Base-by-base conservation (phyloP, 2,888 invertebrate species). In the Morpho achilles region DNA sequence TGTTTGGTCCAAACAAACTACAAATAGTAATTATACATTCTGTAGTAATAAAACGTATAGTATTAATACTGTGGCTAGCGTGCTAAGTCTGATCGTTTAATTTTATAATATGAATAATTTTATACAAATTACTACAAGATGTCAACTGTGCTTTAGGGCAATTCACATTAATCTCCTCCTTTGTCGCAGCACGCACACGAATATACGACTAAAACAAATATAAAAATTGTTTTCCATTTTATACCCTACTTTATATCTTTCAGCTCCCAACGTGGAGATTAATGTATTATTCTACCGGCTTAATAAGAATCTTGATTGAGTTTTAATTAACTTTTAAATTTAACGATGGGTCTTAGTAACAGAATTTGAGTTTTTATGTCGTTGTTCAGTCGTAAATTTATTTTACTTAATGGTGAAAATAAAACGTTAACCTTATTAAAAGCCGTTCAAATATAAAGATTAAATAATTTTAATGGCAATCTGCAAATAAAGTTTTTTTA, bases 281-380 rank as follows among this genome's bases (percentile, higher is more conserved):
- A 61, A 61, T 65, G 63, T 65, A 63, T 63, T 59, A 63, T 63
- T 61, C 63, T 56, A 59, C 58, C 50, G 58, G 53, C 56, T 66
- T 65, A 67, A 63, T 65, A 75, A 74, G 75, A 74, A 70, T 63
- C 69, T 72, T 68, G 65, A 68, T 71, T 70, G 66, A 69, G 71
- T 73, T 76, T 75, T 74, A 74, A 75, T 75, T 72, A 73, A 72
- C 59, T 65, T 65, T 65, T 56, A 59, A 63, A 62, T 63, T 63
- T 65, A 60, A 65, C 59, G 65, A 63, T 56, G 59, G 52, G 50
- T 56, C 50, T 59, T 50, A 61, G 61, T 54, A 61, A 59, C 51
- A 61, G 50, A 61, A 59, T 63, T 61, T 63, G 52, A 61, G 53
- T 56, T 61, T 63, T 63, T 61, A 63, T 59, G 61, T 61, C 54